These are phyloP conservation scores for Petrolisthes manimaculis DNA, from an alignment of 2,888 invertebrate genomes.

Conservation along the genomic window DNA sequence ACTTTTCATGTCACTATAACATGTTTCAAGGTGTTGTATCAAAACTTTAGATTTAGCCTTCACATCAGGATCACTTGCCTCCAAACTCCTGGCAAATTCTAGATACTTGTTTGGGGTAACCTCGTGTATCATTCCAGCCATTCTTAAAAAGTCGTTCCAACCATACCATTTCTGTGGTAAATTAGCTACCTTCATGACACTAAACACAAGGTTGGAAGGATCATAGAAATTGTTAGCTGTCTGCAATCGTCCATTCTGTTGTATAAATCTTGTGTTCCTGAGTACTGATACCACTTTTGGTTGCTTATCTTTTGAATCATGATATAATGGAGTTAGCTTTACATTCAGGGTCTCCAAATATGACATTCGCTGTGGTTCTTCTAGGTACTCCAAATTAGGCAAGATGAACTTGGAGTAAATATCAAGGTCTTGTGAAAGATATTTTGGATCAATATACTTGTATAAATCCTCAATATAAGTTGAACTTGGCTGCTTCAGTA, in stretches of 20 bases:
- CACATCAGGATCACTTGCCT: background rate
- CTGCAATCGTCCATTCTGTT: background rate
- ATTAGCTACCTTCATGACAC: slow-evolving; percentile 23
- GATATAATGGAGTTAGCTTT: background rate
- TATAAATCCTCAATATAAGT: background rate
- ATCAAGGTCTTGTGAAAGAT: background rate
- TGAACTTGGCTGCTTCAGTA: background rate
- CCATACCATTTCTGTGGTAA: slow-evolving; percentile 13
- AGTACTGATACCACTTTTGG: background rate
- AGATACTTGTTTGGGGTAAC: slow-evolving; percentile 13
- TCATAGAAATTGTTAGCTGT: slow-evolving; percentile 27
- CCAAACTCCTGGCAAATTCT: background rate
- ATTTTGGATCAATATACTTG: slow-evolving; percentile 17
- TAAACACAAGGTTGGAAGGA: slow-evolving; percentile 10
- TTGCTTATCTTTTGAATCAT: background rate
- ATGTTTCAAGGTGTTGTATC: background rate
- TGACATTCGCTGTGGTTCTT: background rate
- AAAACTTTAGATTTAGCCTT: slow-evolving; percentile 19
- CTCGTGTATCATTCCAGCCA: slow-evolving; percentile 29
- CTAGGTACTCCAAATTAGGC: slow-evolving; percentile 3
- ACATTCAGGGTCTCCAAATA: background rate
- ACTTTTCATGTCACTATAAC: background rate
- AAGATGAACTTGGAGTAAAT: slow-evolving; percentile 17
- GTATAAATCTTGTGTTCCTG: slow-evolving; percentile 15
- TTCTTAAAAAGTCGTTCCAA: slow-evolving; percentile 14